Evolutionary conservation across 2,888 invertebrate genomes (phyloP), one percentile per base, ranked within the genome.

Genomic region (Halictus quadricinctus): DNA sequence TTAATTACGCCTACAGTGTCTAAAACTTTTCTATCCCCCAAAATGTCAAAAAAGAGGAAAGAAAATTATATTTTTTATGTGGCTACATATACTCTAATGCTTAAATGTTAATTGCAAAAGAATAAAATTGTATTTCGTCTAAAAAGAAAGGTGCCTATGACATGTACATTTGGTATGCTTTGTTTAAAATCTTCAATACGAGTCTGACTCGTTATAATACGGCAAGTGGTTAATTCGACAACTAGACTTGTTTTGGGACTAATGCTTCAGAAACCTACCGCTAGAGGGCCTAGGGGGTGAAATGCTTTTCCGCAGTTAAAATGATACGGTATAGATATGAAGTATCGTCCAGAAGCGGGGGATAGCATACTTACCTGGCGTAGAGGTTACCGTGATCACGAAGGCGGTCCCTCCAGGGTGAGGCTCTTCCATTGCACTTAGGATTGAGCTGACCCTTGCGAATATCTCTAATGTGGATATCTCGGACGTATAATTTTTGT

Each of bases 381-480:
- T 95, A 95, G 95, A 29, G 29, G 29, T 29, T 29, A 29, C 29
- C 29, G 29, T 29, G 29, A 29, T 29, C 29, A 29, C 29, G 88
- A 93, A 93, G 92, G 93, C 92, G 92, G 92, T 93, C 93, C 91
- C 93, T 92, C 92, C 93, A 93, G 92, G 93, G 90, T 72, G 95
- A 95, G 95, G 95, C 94, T 95, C 95, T 95, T 94, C 94, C 95
- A 95, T 95, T 95, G 95, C 95, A 95, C 95, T 93, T 90, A 94
- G 95, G 95, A 29, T 48, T 48, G 46, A 46, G 96, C 95, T 96
- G 95, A 96, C 95, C 95, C 95, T 95, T 95, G 95, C 95, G 94
- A 94, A 94, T 94, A 94, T 89, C 93, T 94, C 95, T 95, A 95
- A 95, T 94, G 95, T 95, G 95, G 95, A 93, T 95, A 95, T 95